Evolutionary conservation across 1,140 invertebrate genomes (phyloP).

Genomic region (Lasioglossum baleicum): DNA sequence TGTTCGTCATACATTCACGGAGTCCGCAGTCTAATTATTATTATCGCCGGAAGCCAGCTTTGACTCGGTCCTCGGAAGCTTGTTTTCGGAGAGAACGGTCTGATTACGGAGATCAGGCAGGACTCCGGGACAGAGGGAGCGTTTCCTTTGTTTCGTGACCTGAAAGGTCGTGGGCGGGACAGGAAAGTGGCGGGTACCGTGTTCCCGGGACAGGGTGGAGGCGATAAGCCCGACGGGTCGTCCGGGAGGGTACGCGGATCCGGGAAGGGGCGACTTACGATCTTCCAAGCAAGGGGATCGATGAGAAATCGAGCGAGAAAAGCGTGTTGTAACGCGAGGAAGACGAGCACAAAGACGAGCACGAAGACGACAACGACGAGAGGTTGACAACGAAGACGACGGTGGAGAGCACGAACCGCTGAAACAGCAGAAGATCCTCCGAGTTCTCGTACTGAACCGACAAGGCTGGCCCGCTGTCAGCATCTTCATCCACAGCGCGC

Average conservation of each 20-base stretch:
- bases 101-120: not conserved
- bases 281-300: not conserved
- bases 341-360: too few relatives aligned
- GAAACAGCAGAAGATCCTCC: slow-evolving; percentile 47
- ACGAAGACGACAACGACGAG: too few relatives aligned
- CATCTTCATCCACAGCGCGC: slow-evolving; percentile 9
- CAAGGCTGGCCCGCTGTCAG: slow-evolving; percentile 22
- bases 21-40: too few relatives aligned
- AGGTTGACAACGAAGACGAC: not conserved
- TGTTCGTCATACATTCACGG: too few relatives aligned
- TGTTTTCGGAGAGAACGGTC: too few relatives aligned
- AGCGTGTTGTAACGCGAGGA: slow-evolving; percentile 40
- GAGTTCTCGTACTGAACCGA: slow-evolving; percentile 23
- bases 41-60: too few relatives aligned
- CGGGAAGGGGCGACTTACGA: slow-evolving; percentile 38
- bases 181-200: not conserved
- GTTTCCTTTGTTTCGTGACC: slow-evolving; percentile 30
- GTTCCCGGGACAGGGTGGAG: not conserved
- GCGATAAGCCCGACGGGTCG: slow-evolving; percentile 2
- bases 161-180: slow-evolving; percentile 24
- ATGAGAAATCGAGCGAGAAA: not conserved
- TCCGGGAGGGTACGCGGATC: slow-evolving; percentile 29
- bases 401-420: slow-evolving; percentile 51
- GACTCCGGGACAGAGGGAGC: slow-evolving; percentile 6
- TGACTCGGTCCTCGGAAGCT: too few relatives aligned